phyloP scores from a whole-genome alignment of 2,888 invertebrate species.

The Acleris sparsana region DNA sequence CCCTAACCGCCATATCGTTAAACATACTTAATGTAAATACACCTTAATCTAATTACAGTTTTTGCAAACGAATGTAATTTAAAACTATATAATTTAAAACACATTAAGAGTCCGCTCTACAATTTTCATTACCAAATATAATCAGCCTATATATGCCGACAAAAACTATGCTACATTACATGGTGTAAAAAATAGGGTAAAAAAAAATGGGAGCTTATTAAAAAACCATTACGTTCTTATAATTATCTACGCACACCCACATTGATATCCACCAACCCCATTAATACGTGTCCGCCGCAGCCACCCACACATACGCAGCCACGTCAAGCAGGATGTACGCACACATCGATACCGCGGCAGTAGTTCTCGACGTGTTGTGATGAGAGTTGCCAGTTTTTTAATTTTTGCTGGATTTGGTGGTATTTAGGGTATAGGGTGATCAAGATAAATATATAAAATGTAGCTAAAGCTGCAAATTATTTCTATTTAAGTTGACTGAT shows the following conservation, averaged over 20 bases:
- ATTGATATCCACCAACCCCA: constrained; percentile 70
- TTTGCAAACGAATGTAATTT: constrained; percentile 22
- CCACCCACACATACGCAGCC: constrained; percentile 54
- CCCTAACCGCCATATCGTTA: constrained; percentile 9
- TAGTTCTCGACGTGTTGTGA: constrained; percentile 39
- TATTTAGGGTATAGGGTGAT: neutral
- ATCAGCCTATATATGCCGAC: constrained; percentile 35
- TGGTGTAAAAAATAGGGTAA: constrained; percentile 37
- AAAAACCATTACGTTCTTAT: constrained; percentile 78
- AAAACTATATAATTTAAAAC: constrained; percentile 26
- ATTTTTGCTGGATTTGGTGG: constrained; percentile 31
- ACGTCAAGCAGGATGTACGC: constrained; percentile 50
- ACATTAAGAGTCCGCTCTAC: constrained; percentile 21
- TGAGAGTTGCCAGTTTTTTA: constrained; percentile 57
- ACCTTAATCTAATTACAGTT: constrained; percentile 16
- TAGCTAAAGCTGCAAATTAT: too few relatives aligned
- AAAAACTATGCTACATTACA: constrained; percentile 43
- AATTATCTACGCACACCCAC: constrained; percentile 74
- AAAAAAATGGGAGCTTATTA: constrained; percentile 73
- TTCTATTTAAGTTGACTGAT: too few relatives aligned
- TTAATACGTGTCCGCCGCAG: constrained; percentile 71
- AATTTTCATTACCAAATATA: constrained; percentile 24
- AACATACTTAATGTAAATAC: constrained; percentile 21
- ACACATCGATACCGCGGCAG: constrained; percentile 48
- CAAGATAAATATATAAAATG: neutral